A percentile compares a stretch with the other conserved stretches of the same genome.
phyloP scores from a whole-genome alignment of 2,113 vertebrate species.

The Macrotus californicus region DNA sequence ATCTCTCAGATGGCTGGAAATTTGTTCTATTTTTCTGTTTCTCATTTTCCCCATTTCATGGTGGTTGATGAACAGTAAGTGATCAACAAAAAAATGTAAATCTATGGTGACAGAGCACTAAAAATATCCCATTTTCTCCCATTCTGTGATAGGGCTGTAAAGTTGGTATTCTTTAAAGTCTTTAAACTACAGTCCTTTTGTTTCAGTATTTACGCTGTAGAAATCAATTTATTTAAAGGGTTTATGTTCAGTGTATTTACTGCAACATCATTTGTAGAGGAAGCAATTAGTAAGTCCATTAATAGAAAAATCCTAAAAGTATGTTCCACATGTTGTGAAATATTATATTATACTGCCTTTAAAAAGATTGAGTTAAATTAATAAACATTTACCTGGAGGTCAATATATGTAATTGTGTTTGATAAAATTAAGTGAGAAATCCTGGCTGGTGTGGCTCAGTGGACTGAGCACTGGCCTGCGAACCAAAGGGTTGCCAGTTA shows the following conservation, averaged over 20 bases:
- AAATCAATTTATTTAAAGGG: neutral
- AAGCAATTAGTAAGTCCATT: neutral
- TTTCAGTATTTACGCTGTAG: neutral
- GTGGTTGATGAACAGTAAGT: neutral
- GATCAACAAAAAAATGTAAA: neutral
- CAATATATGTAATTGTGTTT: neutral
- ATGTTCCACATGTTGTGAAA: neutral
- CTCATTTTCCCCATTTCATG: neutral
- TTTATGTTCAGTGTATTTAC: neutral
- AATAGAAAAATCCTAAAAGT: neutral
- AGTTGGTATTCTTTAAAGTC: neutral
- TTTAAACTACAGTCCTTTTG: neutral
- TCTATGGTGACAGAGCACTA: neutral
- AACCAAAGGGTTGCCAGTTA: too few species aligned
- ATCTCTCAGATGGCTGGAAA: neutral
- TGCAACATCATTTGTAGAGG: neutral
- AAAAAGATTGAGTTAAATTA: neutral
- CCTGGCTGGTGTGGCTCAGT: too few species aligned
- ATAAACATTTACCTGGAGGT: neutral
- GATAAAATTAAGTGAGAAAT: neutral
- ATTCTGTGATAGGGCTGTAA: neutral
- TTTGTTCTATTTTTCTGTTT: neutral
- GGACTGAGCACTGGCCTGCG: too few species aligned
- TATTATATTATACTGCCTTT: constrained; percentile 15
- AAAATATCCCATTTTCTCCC: neutral